These are phyloP conservation scores for Raphicerus campestris DNA, from an alignment of 2,113 vertebrate species.

Conservation along the genomic window DNA sequence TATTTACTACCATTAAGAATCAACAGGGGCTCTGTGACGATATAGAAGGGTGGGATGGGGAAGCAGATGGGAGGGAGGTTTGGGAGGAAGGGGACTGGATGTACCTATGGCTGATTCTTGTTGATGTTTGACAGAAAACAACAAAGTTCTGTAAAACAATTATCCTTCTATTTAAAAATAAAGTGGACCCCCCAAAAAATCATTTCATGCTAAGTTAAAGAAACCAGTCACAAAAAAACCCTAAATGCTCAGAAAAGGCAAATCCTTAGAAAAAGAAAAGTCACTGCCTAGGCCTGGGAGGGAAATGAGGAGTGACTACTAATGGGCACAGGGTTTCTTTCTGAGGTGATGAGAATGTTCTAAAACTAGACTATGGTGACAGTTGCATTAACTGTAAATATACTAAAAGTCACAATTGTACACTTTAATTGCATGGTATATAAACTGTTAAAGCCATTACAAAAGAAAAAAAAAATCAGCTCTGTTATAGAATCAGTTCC, in stretches of 20 bases:
- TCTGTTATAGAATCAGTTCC: not conserved
- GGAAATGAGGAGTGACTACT: not conserved
- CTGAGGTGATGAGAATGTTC: not conserved
- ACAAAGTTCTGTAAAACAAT: not conserved
- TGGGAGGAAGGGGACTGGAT: not conserved
- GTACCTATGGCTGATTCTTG: not conserved
- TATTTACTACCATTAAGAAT: not conserved
- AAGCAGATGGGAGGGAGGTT: not conserved
- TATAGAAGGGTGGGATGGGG: not conserved
- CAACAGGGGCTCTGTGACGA: not conserved
- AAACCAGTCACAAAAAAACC: not conserved
- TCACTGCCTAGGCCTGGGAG: not conserved
- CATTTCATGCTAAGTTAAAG: not conserved
- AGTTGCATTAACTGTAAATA: not conserved
- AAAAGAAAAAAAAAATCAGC: not conserved
- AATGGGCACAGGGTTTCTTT: not conserved
- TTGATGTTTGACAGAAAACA: not conserved
- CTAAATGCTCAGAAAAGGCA: not conserved
- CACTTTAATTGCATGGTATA: not conserved
- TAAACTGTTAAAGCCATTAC: not conserved
- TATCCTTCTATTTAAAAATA: not conserved
- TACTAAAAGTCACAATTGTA: not conserved
- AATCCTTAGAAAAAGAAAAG: not conserved
- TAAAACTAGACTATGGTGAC: not conserved
- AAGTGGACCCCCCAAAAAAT: not conserved